phyloP scores from a whole-genome alignment of 1,140 invertebrate species.

The Pseudomyrmex dendroicus region DNA sequence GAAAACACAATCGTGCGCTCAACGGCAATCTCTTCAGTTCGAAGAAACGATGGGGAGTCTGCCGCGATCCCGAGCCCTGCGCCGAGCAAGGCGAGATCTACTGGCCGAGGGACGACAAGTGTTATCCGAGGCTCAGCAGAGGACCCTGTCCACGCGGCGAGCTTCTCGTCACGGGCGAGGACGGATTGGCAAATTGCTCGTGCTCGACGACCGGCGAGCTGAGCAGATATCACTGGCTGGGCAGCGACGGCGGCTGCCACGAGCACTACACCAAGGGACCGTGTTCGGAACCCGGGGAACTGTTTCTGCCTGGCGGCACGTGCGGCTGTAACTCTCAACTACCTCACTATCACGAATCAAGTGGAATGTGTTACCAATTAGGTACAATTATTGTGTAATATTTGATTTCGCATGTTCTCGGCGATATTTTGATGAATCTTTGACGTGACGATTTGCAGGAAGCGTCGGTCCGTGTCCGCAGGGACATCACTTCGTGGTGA shows the following conservation, averaged over 20 bases:
- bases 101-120: slow-evolving; percentile 90
- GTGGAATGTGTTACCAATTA: slow-evolving; percentile 90
- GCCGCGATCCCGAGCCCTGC: slow-evolving; percentile 87
- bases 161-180: slow-evolving; percentile 86
- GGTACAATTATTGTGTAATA: slow-evolving; percentile 82
- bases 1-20: background rate
- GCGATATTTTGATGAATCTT: too few species aligned
- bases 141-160: slow-evolving; percentile 92
- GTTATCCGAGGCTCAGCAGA: slow-evolving; percentile 88
- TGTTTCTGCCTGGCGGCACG: slow-evolving; percentile 90
- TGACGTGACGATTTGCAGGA: slow-evolving; percentile 80
- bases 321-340: slow-evolving; percentile 90
- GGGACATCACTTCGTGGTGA: slow-evolving; percentile 89
- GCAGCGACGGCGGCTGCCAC: slow-evolving; percentile 88
- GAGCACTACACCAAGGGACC: slow-evolving; percentile 92
- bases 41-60: slow-evolving; percentile 88
- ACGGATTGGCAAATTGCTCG: slow-evolving; percentile 87
- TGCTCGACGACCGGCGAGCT: slow-evolving; percentile 84
- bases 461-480: slow-evolving; percentile 89
- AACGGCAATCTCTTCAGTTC: slow-evolving; percentile 39
- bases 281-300: slow-evolving; percentile 89
- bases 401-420: too few species aligned
- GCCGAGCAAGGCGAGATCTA: slow-evolving; percentile 87
- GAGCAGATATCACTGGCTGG: slow-evolving; percentile 84
- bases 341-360: slow-evolving; percentile 89